phyloP scores from a whole-genome alignment of 2,797 vertebrate species.

The Myoxocephalus aenaeus region DNA sequence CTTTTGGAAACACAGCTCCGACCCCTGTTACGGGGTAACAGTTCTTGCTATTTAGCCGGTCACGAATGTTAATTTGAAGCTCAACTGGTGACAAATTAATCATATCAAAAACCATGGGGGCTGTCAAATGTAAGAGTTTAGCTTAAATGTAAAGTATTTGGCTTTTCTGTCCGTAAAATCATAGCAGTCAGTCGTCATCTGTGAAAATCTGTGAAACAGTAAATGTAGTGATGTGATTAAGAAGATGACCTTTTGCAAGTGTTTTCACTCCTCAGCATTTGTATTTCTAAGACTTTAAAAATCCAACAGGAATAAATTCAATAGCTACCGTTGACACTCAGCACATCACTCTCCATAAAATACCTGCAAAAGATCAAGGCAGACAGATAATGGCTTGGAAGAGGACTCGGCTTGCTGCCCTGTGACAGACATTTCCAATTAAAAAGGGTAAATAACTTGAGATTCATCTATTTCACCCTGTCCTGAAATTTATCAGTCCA shows the following conservation, averaged over 20 bases:
- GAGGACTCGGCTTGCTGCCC: constrained; percentile 67
- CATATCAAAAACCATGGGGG: constrained; percentile 40
- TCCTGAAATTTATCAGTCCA: constrained; percentile 73
- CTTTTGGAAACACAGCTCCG: constrained; percentile 46
- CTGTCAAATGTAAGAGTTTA: constrained; percentile 49
- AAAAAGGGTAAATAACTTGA: constrained; percentile 82
- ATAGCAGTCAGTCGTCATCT: constrained; percentile 21
- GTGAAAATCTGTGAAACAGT: constrained; percentile 31
- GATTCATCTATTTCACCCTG: constrained; percentile 78
- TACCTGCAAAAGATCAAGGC: constrained; percentile 75
- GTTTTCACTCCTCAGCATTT: constrained; percentile 60
- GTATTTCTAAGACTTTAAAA: constrained; percentile 61
- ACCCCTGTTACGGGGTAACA: constrained; percentile 28
- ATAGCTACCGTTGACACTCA: constrained; percentile 61
- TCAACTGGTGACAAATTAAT: constrained; percentile 57
- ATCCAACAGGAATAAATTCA: constrained; percentile 65
- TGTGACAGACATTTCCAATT: constrained; percentile 86
- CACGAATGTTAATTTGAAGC: constrained; percentile 39
- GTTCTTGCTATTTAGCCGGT: constrained; percentile 26
- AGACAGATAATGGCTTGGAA: constrained; percentile 74
- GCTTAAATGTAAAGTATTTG: constrained; percentile 41
- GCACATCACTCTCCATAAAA: constrained; percentile 73
- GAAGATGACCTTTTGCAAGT: constrained; percentile 55
- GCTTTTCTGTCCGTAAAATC: constrained; percentile 35
- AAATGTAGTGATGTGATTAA: constrained; percentile 55